Evolutionary conservation across 2,888 invertebrate species (phyloP), one percentile per base, ranked within the genome.

Genomic region (Dorcus hopei): DNA sequence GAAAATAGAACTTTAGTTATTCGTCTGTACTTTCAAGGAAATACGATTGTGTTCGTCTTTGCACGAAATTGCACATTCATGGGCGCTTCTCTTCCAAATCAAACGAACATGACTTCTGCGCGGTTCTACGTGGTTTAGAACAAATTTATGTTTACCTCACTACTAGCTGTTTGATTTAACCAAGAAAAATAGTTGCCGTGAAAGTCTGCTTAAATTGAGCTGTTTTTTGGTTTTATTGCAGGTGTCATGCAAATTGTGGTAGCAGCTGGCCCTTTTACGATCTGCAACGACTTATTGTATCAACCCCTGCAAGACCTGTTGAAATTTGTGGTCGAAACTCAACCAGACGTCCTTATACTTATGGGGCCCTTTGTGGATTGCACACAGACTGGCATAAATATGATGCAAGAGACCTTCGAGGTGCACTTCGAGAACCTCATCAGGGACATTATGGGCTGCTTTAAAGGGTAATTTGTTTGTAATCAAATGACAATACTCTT

Each of bases 301-400:
- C 90, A 93, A 70, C 94, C 95, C 0, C 78, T 96, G 40, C 85
- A 87, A 68, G 93, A 94, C 70, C 80, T 96, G 19, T 77, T 94
- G 8, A 73, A 70, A 11, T 86, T 88, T 70, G 84, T 93, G 0
- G 79, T 78, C 56, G 80, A 85, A 9, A 82, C 88, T 63, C 82
- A 83, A 66, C 96, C 96, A 0, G 88, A 96, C 74, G 79, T 95
- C 16, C 83, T 91, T 41, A 84, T 97, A 61, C 79, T 97, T 69
- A 84, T 89, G 9, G 96, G 97, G 0, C 95, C 96, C 0, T 92
- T 95, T 74, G 75, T 95, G 53, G 93, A 95, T 71, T 80, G 81
- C 8, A 83, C 84, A 19, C 89, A 91, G 75, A 77, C 90, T n/a
- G 79, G 74, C 42, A 84, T 86, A 58, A 64, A 63, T 14, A 76